Base-by-base conservation (phyloP, 2,797 vertebrate genomes). In the Taeniopygia guttata region DNA sequence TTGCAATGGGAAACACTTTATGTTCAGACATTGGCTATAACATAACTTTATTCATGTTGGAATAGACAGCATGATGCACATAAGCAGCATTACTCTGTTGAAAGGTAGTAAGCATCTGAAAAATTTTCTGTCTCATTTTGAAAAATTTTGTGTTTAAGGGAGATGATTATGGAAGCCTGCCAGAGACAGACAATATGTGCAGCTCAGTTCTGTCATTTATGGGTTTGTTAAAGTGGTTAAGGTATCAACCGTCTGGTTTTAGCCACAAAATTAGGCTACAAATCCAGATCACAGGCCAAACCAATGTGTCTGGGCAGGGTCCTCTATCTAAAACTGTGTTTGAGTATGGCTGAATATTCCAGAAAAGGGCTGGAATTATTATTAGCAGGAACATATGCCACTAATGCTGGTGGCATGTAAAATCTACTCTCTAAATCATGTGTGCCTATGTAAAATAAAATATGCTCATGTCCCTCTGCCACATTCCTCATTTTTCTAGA, bases 361-460 rank as follows among this genome's bases (percentile, higher is more conserved):
- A 83, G 36, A 21, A 85, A 91, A 96, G 63, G 29, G 10, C 17
- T 67, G 54, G 12, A 70, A 67, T 63, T 74, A 56, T 52, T 58
- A 43, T 80, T 70, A 82, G 34, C 30, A 56, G 74, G 63, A 92
- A 89, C 62, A 81, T 88, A 66, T 68, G 84, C 91, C 72, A 30
- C 29, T 77, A 81, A 82, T 84, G 63, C 64, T 63, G 60, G 91
- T 80, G 84, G 21, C 74, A 66, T 86, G 94, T 96, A 94, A 97
- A 97, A 95, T 77, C 43, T 91, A 90, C 84, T 95, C 94, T 92
- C 79, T 90, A 93, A 97, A 89, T 83, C 52, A 60, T 79, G 29
- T 91, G 67, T 96, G 52, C 86, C 32, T 84, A 34, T 78, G 87
- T 93, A 95, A 95, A 96, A 96, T 93, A 97, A 96, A 96, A 70